Conservation (phyloP, 2,888 invertebrate genomes). For the Cerceris ruficornis region DNA sequence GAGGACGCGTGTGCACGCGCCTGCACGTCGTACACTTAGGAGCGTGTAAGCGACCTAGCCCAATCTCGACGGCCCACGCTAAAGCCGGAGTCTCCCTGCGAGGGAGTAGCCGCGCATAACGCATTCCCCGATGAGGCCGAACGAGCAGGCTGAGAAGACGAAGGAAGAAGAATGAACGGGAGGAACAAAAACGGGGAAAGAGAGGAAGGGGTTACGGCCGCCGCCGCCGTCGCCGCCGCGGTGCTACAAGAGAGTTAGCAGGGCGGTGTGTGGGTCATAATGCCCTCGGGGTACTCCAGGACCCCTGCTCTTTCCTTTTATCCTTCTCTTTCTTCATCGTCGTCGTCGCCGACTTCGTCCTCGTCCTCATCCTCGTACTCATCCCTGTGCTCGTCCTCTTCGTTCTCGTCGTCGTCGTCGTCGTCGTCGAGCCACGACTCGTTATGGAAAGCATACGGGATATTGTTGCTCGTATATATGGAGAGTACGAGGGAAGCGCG, state of each 20-base stretch:
- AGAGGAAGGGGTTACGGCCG: constrained; percentile 44
- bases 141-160: constrained; percentile 37
- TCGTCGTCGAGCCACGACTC: constrained; percentile 64
- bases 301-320: constrained; percentile 24
- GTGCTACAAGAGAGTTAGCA: constrained; percentile 73
- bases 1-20: constrained; percentile 37
- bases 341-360: constrained; percentile 32
- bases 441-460: constrained; percentile 75
- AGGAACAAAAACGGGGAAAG: constrained; percentile 31
- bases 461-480: constrained; percentile 76
- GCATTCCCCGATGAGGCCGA: constrained; percentile 61
- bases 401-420: constrained; percentile 22
- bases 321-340: constrained; percentile 23
- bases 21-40: constrained; percentile 38
- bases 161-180: constrained; percentile 46
- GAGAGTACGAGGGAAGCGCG: constrained; percentile 71
- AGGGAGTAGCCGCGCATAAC: constrained; percentile 72
- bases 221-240: constrained; percentile 8
- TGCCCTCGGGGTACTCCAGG: constrained; percentile 69
- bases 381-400: constrained; percentile 35
- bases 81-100: constrained; percentile 43
- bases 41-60: constrained; percentile 73
- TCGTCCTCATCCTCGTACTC: constrained; percentile 30
- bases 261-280: constrained; percentile 79
- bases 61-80: constrained; percentile 74